These are phyloP conservation scores for Tragopan temminckii DNA, from an alignment of 2,797 vertebrate species.

Conservation along the genomic window DNA sequence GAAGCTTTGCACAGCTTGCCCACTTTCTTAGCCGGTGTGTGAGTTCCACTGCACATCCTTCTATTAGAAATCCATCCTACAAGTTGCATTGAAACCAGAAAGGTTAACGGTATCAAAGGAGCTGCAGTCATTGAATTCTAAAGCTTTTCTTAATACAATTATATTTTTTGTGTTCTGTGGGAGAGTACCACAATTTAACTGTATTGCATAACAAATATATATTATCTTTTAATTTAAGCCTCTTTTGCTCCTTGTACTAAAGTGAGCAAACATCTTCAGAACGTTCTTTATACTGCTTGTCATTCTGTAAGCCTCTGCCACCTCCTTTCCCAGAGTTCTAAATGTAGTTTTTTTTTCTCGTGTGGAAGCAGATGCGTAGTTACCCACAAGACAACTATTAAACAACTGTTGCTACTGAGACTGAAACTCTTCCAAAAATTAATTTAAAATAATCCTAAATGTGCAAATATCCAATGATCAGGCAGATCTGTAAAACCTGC, in stretches of 20 bases:
- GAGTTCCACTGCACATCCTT: background rate
- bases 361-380: background rate
- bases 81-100: background rate
- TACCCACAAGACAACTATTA: background rate
- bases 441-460: constrained; percentile 70
- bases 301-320: background rate
- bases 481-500: constrained; percentile 73
- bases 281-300: background rate
- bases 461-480: constrained; percentile 69
- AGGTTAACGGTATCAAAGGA: background rate
- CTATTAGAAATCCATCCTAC: background rate
- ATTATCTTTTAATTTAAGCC: background rate
- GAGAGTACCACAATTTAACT: background rate
- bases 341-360: constrained; percentile 20
- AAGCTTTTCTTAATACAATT: background rate
- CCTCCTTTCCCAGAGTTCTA: background rate
- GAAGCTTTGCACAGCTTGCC: background rate
- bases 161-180: background rate
- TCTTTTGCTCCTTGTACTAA: background rate
- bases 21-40: background rate
- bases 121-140: background rate
- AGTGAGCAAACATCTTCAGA: background rate
- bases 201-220: background rate
- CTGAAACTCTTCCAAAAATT: constrained; percentile 66
- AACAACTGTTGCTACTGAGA: constrained; percentile 30